These are phyloP conservation scores for Drosophila maculinotata DNA, from an alignment of 2,888 invertebrate genomes.

Conservation along the genomic window DNA sequence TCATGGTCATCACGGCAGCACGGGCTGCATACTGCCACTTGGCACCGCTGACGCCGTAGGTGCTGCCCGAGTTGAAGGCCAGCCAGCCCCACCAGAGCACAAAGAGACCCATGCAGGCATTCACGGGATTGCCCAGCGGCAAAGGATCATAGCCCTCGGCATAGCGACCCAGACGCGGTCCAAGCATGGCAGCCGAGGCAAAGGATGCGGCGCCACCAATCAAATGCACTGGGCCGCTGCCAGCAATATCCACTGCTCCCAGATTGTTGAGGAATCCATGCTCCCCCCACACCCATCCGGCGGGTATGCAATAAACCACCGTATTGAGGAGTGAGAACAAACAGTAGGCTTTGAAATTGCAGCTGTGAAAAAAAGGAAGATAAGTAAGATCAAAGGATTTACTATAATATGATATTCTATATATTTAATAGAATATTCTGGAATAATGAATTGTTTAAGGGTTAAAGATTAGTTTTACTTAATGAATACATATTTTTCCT, in stretches of 20 bases:
- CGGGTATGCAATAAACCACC: conserved; percentile 95
- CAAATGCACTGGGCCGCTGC: conserved; percentile 95
- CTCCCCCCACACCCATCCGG: conserved; percentile 96
- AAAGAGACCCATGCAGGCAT: conserved; percentile 95
- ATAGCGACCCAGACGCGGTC: conserved; percentile 94
- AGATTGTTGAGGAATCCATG: conserved; percentile 93
- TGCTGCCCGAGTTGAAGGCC: conserved; percentile 97
- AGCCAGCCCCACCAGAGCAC: conserved; percentile 99
- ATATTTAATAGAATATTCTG: neutral
- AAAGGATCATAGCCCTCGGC: conserved; percentile 90
- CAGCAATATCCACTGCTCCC: conserved; percentile 96
- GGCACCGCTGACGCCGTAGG: conserved; percentile 91
- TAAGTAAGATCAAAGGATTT: no score
- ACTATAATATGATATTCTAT: neutral
- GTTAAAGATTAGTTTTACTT: no score
- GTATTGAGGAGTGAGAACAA: conserved; percentile 95
- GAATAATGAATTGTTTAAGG: no score
- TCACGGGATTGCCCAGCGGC: conserved; percentile 94
- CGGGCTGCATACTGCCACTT: conserved; percentile 97
- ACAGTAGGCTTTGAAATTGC: conserved; percentile 96
- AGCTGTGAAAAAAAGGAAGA: conserved; percentile 86
- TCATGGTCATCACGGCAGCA: conserved; percentile 95
- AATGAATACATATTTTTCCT: no score
- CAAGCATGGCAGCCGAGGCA: conserved; percentile 95
- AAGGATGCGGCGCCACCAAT: conserved; percentile 92